Percentiles rank a stretch among this genome's conserved stretches.
Evolutionary conservation across 2,888 invertebrate genomes (phyloP).

Genomic region (Rhimphoctona megacephalus): DNA sequence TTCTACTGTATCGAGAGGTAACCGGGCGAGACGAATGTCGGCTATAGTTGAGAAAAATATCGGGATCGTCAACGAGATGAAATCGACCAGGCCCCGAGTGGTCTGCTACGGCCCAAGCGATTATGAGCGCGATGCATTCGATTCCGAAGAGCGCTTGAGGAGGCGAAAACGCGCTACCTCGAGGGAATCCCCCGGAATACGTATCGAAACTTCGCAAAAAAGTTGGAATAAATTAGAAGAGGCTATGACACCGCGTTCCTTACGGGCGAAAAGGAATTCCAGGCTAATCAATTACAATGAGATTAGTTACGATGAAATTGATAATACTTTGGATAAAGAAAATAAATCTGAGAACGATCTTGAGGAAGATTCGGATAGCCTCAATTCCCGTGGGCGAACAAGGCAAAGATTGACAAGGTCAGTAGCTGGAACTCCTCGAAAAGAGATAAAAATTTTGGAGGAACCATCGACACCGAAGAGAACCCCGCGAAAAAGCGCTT

Average conservation of each 20-base stretch:
- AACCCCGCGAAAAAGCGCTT: conserved; percentile 20
- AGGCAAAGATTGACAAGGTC: conserved; percentile 6
- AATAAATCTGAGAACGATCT: conserved; percentile 49
- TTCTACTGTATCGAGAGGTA: not conserved
- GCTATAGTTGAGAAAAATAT: too few relatives aligned
- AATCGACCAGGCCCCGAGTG: too few relatives aligned
- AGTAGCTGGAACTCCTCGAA: conserved; percentile 11
- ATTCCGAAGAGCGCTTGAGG: not conserved
- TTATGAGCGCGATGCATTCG: not conserved
- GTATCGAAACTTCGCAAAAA: conserved; percentile 9
- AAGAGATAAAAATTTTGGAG: conserved; percentile 10
- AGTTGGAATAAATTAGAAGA: not conserved
- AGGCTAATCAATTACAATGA: not conserved
- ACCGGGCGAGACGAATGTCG: not conserved
- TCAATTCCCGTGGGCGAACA: not conserved
- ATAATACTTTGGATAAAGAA: conserved; percentile 39
- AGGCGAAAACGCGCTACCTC: not conserved
- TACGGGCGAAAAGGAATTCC: conserved; percentile 37
- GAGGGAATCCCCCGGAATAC: too few relatives aligned
- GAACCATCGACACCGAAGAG: conserved; percentile 18
- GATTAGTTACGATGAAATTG: not conserved
- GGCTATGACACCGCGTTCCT: conserved; percentile 24
- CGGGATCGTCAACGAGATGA: too few relatives aligned
- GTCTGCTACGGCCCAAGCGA: not conserved
- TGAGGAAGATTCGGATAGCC: conserved; percentile 18